Percentiles rank a stretch among this genome's conserved stretches.
Conservation (phyloP, 1,140 invertebrate species). For the Latrodectus geometricus region DNA sequence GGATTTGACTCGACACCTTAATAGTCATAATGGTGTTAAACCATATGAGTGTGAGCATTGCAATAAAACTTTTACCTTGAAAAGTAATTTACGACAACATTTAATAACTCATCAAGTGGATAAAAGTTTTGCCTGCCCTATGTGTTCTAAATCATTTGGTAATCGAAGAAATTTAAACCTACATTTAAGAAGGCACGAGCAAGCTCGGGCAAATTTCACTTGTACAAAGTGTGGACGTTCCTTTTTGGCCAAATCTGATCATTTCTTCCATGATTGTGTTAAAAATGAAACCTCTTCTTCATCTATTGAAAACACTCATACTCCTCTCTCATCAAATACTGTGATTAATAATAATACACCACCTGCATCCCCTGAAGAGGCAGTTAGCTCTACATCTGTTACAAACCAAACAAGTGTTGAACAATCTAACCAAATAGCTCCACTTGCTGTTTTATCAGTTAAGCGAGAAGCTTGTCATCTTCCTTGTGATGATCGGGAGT, state of each 20-base stretch:
- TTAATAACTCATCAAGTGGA: conserved; percentile 43
- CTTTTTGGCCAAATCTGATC: conserved; percentile 58
- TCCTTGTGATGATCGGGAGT: conserved; percentile 40
- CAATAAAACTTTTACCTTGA: conserved; percentile 53
- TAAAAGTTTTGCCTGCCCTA: conserved; percentile 46
- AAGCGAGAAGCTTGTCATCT: conserved; percentile 42
- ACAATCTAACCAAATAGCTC: not conserved
- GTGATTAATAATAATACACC: conserved; percentile 32
- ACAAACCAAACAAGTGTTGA: conserved; percentile 20
- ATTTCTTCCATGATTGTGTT: conserved; percentile 57
- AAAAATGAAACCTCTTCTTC: conserved; percentile 24
- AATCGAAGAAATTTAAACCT: conserved; percentile 49
- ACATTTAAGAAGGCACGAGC: conserved; percentile 46
- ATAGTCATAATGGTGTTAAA: conserved; percentile 54
- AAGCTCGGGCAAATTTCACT: conserved; percentile 56
- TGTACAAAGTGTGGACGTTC: conserved; percentile 58
- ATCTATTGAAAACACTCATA: conserved; percentile 9
- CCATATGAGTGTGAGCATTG: conserved; percentile 57
- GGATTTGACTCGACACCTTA: conserved; percentile 46
- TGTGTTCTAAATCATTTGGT: conserved; percentile 57
- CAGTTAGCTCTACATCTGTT: not conserved
- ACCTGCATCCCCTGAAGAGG: conserved; percentile 27
- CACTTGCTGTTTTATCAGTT: conserved; percentile 16
- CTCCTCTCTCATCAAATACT: conserved; percentile 14
- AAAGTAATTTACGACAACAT: conserved; percentile 54